These are phyloP conservation scores for Sarcophaga carnaria DNA, from an alignment of 2,888 invertebrate genomes.

Conservation along the genomic window DNA sequence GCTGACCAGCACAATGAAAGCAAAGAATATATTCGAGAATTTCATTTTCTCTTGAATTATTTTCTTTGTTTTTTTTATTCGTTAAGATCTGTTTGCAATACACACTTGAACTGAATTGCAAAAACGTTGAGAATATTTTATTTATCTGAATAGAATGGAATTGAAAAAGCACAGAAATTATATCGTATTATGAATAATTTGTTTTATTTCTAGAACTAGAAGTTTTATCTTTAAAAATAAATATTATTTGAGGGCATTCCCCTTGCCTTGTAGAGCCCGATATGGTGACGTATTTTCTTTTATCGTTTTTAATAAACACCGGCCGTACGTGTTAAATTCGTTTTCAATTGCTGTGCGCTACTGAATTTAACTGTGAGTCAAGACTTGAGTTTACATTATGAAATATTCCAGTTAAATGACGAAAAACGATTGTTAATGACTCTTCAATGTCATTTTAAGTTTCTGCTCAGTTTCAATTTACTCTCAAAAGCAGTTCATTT, in stretches of 20 bases:
- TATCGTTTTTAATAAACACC: not conserved
- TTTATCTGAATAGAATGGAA: not conserved
- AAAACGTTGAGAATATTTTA: slow-evolving; percentile 1
- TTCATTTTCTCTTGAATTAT: slow-evolving; percentile 29
- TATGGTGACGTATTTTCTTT: not conserved
- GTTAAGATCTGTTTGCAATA: not conserved
- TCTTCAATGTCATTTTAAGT: not conserved
- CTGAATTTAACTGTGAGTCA: not conserved
- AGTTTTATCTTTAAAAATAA: not conserved
- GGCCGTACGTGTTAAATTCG: not conserved
- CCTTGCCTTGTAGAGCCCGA: not conserved
- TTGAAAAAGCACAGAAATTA: not conserved
- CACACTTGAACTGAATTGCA: not conserved
- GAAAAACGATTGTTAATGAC: not conserved
- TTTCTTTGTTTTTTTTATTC: not conserved
- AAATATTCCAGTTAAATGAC: not conserved
- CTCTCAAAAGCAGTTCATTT: not conserved
- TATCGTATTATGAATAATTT: not conserved
- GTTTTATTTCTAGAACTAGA: not conserved
- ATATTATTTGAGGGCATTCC: not conserved
- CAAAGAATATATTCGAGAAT: not conserved
- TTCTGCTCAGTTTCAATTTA: not conserved
- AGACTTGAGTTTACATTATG: not conserved
- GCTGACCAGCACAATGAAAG: slow-evolving; percentile 9
- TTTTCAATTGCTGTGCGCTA: not conserved